Base-by-base conservation (phyloP, 2,797 vertebrate species). In the Premnoplex brunnescens region DNA sequence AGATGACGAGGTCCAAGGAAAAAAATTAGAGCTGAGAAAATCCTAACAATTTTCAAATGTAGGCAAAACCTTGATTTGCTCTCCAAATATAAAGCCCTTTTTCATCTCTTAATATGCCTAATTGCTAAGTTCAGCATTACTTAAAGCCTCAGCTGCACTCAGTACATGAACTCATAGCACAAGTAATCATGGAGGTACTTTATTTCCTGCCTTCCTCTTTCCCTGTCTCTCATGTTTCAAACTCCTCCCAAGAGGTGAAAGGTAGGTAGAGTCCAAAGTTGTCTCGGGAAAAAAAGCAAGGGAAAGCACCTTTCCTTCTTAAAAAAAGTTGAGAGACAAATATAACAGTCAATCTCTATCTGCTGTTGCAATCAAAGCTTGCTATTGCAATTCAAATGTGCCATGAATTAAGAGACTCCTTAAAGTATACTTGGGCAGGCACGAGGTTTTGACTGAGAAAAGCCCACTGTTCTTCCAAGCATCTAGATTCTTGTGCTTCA, bases 351-450 rank as follows among this genome's bases (percentile, higher is more conserved):
- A 85, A 59, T 56, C 44, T 56, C 46, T 41, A 52, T 41, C 60
- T 63, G 37, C 71, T 91, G 60, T 79, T 87, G 93, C 74, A 95
- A 86, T 84, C 59, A 24, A 64, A 5, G 1, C 30, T 71, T 39
- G 48, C 49, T 95, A 59, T 55, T 91, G 73, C 77, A 93, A 91
- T 30, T 9, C 58, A 75, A 73, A 26, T 13, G 26, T 7, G 8
- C 55, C 39, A 52, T 5, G 17, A 68, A 51, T 64, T 77, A 76
- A 72, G 18, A 74, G 49, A 26, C 11, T 85, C 20, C 55, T 63
- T 71, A 14, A 88, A 91, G 39, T 5, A 66, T 7, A 83, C 12
- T 16, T 44, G 5, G 19, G 26, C 15, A 64, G 44, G 36, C 56
- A 43, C 1, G 7, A 63, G 14, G 14, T 54, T 83, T 51, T 51